Evolutionary conservation across 1,140 invertebrate species (phyloP), one percentile per base, ranked within the genome.

Genomic region (Cydia amplana): DNA sequence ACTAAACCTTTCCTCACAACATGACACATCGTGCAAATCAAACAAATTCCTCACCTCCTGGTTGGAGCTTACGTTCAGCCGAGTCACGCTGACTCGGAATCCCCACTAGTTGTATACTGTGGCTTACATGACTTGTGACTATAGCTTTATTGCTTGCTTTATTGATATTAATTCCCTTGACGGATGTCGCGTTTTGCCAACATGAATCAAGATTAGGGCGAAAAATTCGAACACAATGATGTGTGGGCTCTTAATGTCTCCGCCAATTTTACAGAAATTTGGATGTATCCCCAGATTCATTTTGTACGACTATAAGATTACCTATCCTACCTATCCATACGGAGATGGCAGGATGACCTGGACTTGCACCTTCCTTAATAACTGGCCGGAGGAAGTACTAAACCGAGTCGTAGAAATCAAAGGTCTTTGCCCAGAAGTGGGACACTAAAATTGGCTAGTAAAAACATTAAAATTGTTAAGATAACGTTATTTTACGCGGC

Each of bases 81-180:
- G 32, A 40, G 32, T 70, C 65, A 70, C 23, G 65, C 65, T 70
- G 65, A 70, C 65, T 70, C 2, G 64, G 23, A 67, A 32, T 67
- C 64, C 10, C 32, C n/a, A 36, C 65, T 36, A 18, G 65, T 70
- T 70, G 65, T 36, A 36, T 1, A 18, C 65, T 16, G 51, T 55
- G 55, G 36, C 28, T 70, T 36, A 40, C 14, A 36, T 70, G 65
- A 70, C 65, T 70, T 36, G 32, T 40, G 32, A 36, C 3, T 70
- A n/a, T n/a, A 36, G 28, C 65, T 70, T 70, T 70, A 70, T 70
- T 70, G 36, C 65, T 70, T 70, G 32, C 65, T 70, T 70, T 70
- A 43, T 70, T 70, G 65, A 36, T 70, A 67, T 67, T 67, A 70
- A 70, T 70, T 70, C 65, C 65, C 32, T 43, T 70, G n/a, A 36